Evolutionary conservation across 2,888 invertebrate species (phyloP), one percentile per base, ranked within the genome.

Genomic region (Campoplex capitator): DNA sequence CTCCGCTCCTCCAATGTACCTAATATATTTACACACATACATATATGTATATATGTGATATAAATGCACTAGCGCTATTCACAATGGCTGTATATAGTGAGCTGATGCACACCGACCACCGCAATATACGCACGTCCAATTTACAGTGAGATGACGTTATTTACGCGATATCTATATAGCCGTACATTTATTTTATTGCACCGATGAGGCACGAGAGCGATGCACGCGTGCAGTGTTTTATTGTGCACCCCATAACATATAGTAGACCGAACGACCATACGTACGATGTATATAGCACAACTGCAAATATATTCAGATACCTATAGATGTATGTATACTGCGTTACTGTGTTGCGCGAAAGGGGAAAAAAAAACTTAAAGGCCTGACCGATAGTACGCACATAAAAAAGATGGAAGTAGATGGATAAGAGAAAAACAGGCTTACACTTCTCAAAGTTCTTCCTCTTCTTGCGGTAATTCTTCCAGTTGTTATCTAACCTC

Each of bases 401-500:
- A 74, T 71, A 77, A 80, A 35, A 78, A 78, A 79, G 79, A 58
- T 84, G 62, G 51, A 56, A 79, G 76, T 75, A 71, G 48, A 65
- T 75, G 67, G 68, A 74, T 74, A 85, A 74, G 68, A 74, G 68
- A 85, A 78, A 48, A 38, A 23, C 13, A 42, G 38, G 42, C 32
- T 58, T 42, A 23, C 73, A 48, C 67, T 77, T 67, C 23, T 67
- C 51, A n/a, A 32, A 32, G 45, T 62, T 45, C 54, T 70, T 28
- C 28, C 45, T 80, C 32, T 51, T 23, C 45, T 23, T 65, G 35
- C 42, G 35, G 77, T 74, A 51, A 67, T 75, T 75, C 56, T 76
- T 56, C n/a, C 68, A 58, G 38, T 56, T 54, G 76, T 86, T 82
- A 91, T 91, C 90, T 90, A 88, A 90, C 91, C 91, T 89, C 90